Conservation (phyloP, 2,113 vertebrate genomes). For the Pelecanoides urinatrix region DNA sequence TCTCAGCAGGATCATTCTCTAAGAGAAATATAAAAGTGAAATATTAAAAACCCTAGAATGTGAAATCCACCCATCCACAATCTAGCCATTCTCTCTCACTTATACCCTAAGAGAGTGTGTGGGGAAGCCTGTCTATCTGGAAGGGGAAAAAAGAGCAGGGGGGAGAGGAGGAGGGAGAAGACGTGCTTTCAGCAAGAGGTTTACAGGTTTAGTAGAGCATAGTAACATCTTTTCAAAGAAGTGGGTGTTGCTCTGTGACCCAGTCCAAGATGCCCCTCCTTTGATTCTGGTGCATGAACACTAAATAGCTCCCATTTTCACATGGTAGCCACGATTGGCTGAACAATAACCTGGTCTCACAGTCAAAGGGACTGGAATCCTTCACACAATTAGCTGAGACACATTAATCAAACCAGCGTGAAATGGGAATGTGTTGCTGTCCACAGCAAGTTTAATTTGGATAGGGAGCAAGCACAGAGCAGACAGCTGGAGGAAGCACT, state of each 20-base stretch:
- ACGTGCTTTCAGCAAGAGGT: conserved; percentile 68
- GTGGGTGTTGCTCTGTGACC: conserved; percentile 78
- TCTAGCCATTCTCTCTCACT: conserved; percentile 59
- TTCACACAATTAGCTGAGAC: conserved; percentile 80
- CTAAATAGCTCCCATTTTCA: conserved; percentile 73
- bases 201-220: conserved; percentile 81
- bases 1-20: conserved; percentile 79
- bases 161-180: conserved; percentile 55
- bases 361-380: conserved; percentile 71
- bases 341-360: conserved; percentile 78
- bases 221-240: conserved; percentile 81
- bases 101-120: conserved; percentile 14
- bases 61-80: conserved; percentile 69
- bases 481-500: conserved; percentile 44
- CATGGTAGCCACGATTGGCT: conserved; percentile 71
- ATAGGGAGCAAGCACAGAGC: conserved; percentile 14
- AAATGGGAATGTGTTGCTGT: conserved; percentile 62
- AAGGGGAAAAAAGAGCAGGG: conserved; percentile 25
- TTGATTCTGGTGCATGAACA: conserved; percentile 72
- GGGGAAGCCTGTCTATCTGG: conserved; percentile 10
- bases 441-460: conserved; percentile 50
- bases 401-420: conserved; percentile 79
- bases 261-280: conserved; percentile 70
- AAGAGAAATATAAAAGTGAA: conserved; percentile 81
- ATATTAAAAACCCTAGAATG: conserved; percentile 80